Evolutionary conservation across 2,113 vertebrate genomes (phyloP), one percentile per base, ranked within the genome.

Genomic region (Elephantulus edwardii): DNA sequence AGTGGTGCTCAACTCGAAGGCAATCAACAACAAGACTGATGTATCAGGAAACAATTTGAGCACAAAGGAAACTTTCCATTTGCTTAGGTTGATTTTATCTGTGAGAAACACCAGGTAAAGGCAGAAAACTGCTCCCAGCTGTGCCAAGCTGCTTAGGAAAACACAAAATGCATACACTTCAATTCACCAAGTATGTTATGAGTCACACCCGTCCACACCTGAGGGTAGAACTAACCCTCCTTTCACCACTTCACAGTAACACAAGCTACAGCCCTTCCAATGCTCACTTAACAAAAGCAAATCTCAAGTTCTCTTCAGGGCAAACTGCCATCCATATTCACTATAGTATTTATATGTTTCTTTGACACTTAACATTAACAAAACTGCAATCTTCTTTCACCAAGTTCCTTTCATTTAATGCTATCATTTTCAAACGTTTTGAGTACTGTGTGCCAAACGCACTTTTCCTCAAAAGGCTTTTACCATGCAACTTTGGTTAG

Each of bases 231-330:
- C n/a, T 74, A n/a, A n/a, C n/a, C n/a, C n/a, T n/a, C n/a, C n/a
- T 62, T 38, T 54, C 50, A 83, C 24, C 58, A 66, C 62, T 40
- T 76, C 68, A 54, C 42, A 72, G 48, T 14, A 24, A 5, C 64
- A n/a, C 44, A 88, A 87, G 30, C 40, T 48, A 8, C 35, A 81
- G 83, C 60, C 58, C 26, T 87, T 52, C 54, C n/a, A 52, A 66
- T 20, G 66, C 48, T 62, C 4, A 35, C 24, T 64, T 85, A n/a
- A 35, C 24, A 84, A 17, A 89, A 64, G 46, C 19, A 72, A 22
- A 30, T 11, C 44, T 85, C 50, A 54, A 79, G 28, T 85, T 70
- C 77, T 81, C 79, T 85, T 42, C 71, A 90, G 90, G 48, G 54
- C 54, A n/a, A 90, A 79, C 26, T 50, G 14, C 9, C 48, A 10